Percentiles rank a stretch among this genome's conserved stretches.
phyloP scores from a whole-genome alignment of 2,797 vertebrate genomes.

The Dicrostonyx torquatus region DNA sequence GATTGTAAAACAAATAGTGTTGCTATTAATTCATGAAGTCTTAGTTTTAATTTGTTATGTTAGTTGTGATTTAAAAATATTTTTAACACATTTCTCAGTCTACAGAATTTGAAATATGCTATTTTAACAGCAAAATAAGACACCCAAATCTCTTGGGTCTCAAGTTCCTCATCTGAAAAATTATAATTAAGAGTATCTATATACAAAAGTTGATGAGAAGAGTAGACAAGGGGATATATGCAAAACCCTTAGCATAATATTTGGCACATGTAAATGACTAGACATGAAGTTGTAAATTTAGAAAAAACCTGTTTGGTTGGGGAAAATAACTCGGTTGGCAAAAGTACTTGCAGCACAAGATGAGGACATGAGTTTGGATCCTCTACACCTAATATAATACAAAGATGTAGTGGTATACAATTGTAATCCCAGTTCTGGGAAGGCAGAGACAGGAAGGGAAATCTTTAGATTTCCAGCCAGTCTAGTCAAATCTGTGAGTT shows the following conservation, averaged over 20 bases:
- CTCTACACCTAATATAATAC: neutral
- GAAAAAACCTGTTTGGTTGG: neutral
- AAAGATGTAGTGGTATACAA: neutral
- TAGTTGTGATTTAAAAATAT: neutral
- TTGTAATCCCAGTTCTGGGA: neutral
- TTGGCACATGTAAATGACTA: conserved; percentile 42
- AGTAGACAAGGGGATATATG: neutral
- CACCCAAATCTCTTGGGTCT: neutral
- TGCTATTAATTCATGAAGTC: conserved; percentile 37
- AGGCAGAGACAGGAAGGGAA: neutral
- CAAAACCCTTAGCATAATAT: conserved; percentile 15
- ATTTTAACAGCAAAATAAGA: conserved; percentile 41
- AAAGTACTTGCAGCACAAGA: neutral
- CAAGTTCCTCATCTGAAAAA: conserved; percentile 31
- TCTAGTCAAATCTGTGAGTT: neutral
- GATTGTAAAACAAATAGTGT: neutral
- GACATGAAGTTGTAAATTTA: neutral
- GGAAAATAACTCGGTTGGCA: neutral
- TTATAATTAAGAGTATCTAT: neutral
- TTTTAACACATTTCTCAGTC: neutral
- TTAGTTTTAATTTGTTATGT: conserved; percentile 31
- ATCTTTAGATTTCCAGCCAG: neutral
- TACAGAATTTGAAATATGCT: conserved; percentile 6
- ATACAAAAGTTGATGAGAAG: conserved; percentile 17
- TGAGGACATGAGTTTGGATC: neutral